Evolutionary conservation across 35 echinoderm and acorn worm genomes (phyloP).

Genomic region (Ophioderma brevispina): DNA sequence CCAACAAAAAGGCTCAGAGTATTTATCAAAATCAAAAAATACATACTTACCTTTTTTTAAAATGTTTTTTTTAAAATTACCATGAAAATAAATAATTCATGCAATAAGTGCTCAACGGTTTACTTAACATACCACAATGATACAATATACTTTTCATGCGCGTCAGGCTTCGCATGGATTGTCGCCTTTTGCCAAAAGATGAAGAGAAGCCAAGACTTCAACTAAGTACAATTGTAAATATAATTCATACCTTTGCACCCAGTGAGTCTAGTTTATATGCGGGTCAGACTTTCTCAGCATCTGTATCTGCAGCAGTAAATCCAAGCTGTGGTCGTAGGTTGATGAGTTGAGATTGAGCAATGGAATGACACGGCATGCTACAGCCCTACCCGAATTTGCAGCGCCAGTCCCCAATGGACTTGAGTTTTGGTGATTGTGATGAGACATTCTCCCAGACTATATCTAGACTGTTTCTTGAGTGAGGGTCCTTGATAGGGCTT

Average conservation of each 20-base stretch:
- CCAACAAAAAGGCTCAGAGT: too few relatives aligned
- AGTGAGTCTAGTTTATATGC: constrained; percentile 57
- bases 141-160: too few relatives aligned
- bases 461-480: constrained; percentile 72
- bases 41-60: too few relatives aligned
- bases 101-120: too few relatives aligned
- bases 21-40: too few relatives aligned
- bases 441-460: constrained; percentile 71
- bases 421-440: constrained; percentile 44
- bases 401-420: constrained; percentile 74
- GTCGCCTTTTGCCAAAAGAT: too few relatives aligned
- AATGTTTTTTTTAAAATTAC: too few relatives aligned
- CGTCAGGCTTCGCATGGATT: too few relatives aligned
- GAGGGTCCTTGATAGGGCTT: constrained; percentile 32
- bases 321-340: constrained; percentile 62
- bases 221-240: too few relatives aligned
- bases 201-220: too few relatives aligned
- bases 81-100: too few relatives aligned
- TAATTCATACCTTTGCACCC: constrained; percentile 25
- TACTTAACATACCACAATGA: too few relatives aligned
- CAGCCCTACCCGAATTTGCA: constrained; percentile 36
- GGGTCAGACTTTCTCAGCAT: constrained; percentile 22
- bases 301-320: constrained; percentile 49
- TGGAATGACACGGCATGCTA: constrained; percentile 51
- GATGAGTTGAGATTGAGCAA: constrained; percentile 80